Conservation (phyloP, 2,113 vertebrate species). For the Syrrhaptes paradoxus region DNA sequence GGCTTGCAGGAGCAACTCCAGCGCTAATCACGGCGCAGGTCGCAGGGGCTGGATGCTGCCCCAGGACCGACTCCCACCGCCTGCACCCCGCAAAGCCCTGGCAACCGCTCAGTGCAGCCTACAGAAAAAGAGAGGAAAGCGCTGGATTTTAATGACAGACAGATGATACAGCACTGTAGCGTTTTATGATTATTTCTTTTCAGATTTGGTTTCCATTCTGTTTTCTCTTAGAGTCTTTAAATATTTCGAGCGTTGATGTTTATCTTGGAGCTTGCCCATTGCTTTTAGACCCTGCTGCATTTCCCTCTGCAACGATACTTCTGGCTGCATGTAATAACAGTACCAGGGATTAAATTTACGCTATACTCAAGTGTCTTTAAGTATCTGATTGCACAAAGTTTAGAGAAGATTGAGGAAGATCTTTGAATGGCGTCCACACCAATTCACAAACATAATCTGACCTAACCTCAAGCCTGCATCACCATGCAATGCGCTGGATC, state of each 20-base stretch:
- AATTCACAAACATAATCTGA: background rate
- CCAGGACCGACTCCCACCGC: rapidly evolving
- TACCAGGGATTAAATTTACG: background rate
- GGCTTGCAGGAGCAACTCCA: too few species aligned
- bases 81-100: background rate
- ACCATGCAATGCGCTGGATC: background rate
- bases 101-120: rapidly evolving
- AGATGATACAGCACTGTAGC: background rate
- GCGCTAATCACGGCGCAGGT: too few species aligned
- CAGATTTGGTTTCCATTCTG: background rate
- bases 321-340: background rate
- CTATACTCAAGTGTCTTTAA: background rate
- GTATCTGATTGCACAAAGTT: background rate
- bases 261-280: background rate
- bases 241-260: background rate
- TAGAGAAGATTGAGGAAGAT: background rate
- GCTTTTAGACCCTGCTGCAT: background rate
- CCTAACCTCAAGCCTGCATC: background rate
- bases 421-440: background rate
- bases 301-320: background rate
- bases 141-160: background rate
- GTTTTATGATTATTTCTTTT: background rate
- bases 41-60: background rate
- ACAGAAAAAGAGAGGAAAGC: background rate
- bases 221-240: background rate